phyloP scores from a whole-genome alignment of 2,113 vertebrate genomes.

The Phrynosoma blainvillii region DNA sequence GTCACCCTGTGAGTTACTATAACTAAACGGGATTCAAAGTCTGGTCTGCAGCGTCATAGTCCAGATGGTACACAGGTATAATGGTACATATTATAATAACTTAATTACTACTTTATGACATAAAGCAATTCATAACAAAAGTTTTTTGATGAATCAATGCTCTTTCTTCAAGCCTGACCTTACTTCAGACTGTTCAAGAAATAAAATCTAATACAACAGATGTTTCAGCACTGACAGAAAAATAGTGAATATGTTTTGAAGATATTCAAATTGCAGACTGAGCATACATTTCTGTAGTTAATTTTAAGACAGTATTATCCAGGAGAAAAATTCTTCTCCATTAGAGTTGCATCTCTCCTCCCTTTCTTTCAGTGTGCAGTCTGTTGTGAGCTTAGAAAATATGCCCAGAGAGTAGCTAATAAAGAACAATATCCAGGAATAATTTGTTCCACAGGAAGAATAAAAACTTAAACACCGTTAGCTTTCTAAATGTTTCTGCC shows the following conservation, averaged over 20 bases:
- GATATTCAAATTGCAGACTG: conserved; percentile 57
- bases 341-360: conserved; percentile 38
- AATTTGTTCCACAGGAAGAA: conserved; percentile 63
- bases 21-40: too few relatives aligned
- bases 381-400: conserved; percentile 59
- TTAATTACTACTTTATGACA: conserved; percentile 70
- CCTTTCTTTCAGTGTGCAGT: conserved; percentile 21
- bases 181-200: conserved; percentile 68
- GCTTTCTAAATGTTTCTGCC: conserved; percentile 56
- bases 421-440: conserved; percentile 55
- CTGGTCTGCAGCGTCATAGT: too few relatives aligned
- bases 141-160: conserved; percentile 75
- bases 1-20: too few relatives aligned
- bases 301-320: conserved; percentile 50
- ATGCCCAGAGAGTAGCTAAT: conserved; percentile 50
- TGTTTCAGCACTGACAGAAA: conserved; percentile 60
- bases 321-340: background rate
- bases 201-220: conserved; percentile 70
- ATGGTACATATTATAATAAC: conserved; percentile 61
- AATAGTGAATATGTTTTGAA: conserved; percentile 68
- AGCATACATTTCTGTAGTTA: conserved; percentile 48
- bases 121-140: conserved; percentile 73
- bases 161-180: conserved; percentile 58
- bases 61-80: too few relatives aligned
- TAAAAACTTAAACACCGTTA: conserved; percentile 63